Conservation (phyloP, 2,113 vertebrate genomes). For the Lepisosteus osseus region DNA sequence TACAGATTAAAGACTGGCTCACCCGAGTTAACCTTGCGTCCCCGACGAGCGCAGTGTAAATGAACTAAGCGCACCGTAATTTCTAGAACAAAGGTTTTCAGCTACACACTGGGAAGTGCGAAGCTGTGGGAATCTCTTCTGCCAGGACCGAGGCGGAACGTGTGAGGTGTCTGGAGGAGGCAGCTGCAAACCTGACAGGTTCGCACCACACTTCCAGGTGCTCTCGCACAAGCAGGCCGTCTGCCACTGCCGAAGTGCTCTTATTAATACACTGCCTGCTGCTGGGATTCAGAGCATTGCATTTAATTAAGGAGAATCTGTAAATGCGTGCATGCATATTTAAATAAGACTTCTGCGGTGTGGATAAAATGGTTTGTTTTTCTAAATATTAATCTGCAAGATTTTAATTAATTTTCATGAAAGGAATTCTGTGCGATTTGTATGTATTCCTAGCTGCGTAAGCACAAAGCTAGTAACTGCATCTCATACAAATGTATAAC, state of each 20-base stretch:
- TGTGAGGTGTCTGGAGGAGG: too few species aligned
- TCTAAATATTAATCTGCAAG: slow-evolving; percentile 21
- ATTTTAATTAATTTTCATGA: slow-evolving; percentile 17
- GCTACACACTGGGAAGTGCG: neutral
- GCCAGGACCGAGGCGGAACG: slow-evolving; percentile 46
- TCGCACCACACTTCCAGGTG: too few species aligned
- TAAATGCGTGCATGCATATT: slow-evolving; percentile 34
- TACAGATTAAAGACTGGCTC: too few species aligned
- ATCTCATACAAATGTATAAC: slow-evolving; percentile 22
- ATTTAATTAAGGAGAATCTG: slow-evolving; percentile 43
- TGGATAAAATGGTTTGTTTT: slow-evolving; percentile 25
- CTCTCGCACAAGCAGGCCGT: slow-evolving; percentile 4
- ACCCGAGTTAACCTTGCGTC: too few species aligned
- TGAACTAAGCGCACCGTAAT: too few species aligned
- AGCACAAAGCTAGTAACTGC: slow-evolving; percentile 25
- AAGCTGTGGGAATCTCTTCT: slow-evolving; percentile 53
- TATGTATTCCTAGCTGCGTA: slow-evolving; percentile 2
- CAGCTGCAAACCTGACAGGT: too few species aligned
- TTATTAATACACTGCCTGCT: slow-evolving; percentile 24
- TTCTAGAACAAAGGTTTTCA: too few species aligned
- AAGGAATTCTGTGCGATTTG: slow-evolving; percentile 6
- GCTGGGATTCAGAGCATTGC: slow-evolving; percentile 28
- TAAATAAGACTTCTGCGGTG: slow-evolving; percentile 32
- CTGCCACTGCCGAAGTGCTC: slow-evolving; percentile 22
- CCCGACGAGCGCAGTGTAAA: too few species aligned